Base-by-base conservation (phyloP, 2,888 invertebrate species). In the Itoplectis maculator region DNA sequence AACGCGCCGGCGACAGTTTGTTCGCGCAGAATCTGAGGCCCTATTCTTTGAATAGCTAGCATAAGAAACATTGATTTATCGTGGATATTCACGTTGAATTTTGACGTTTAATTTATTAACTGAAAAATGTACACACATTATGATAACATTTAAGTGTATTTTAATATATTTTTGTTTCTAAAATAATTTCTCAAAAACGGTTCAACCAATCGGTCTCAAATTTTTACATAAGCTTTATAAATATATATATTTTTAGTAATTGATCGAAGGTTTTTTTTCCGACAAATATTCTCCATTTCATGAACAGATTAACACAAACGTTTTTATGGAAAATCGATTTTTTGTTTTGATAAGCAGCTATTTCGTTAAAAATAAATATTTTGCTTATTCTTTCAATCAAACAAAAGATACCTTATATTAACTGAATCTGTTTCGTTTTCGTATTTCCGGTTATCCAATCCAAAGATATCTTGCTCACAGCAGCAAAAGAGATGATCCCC, bases 101-200 rank as follows among this genome's bases (percentile, higher is more conserved):
- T 29, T 29, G 3, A 29, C 29, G 29, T 29, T 5, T 45, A 84
- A 73, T 87, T 88, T 73, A 88, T 89, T 18, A 70, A 85, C 69
- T 35, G 89, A n/a, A 85, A 54, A 81, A 29, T 29, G 29, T 29
- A 29, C 66, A 82, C 18, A 87, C n/a, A 86, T 88, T n/a, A 63
- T 66, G 40, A 89, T 90, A 3, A 3, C 29, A 3, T 5, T 29
- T 29, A 29, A 5, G 29, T 29, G 29, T n/a, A n/a, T n/a, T n/a
- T n/a, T n/a, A n/a, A n/a, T 29, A 29, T 29, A 29, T 29, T 29
- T 29, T 29, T 29, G 29, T 29, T 5, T 29, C 3, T 29, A 29
- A 29, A 29, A 29, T 29, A 29, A 29, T 88, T 75, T 82, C 82
- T 88, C 13, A 65, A 90, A 70, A 66, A 83, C 3, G 81, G 83